phyloP scores from a whole-genome alignment of 2,113 vertebrate species.

The Vombatus ursinus region DNA sequence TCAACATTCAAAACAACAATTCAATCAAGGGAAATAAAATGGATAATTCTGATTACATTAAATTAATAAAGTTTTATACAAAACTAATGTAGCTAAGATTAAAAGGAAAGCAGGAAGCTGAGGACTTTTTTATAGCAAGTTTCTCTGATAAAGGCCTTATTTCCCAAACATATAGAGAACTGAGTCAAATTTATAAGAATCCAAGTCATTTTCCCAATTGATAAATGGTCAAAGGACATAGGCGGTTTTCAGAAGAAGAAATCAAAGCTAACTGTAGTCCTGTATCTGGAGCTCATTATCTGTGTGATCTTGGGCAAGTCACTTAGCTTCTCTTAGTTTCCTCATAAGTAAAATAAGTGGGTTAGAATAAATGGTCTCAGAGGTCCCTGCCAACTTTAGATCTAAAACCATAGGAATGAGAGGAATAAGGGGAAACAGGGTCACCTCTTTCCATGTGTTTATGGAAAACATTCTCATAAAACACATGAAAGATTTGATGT shows the following conservation, averaged over 20 bases:
- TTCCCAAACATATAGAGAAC: neutral
- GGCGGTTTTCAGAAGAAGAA: neutral
- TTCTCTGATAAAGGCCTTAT: neutral
- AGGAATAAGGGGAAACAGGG: slow-evolving; percentile 67
- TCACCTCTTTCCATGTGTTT: slow-evolving; percentile 39
- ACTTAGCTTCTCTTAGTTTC: neutral
- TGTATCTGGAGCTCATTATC: neutral
- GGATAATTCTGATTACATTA: neutral
- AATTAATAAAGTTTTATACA: neutral
- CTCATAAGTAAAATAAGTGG: neutral
- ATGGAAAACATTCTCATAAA: slow-evolving; percentile 71
- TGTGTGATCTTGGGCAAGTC: neutral
- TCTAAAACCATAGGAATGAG: neutral
- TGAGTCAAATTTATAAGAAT: neutral
- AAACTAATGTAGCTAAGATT: neutral
- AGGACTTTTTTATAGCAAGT: neutral
- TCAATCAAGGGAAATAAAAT: neutral
- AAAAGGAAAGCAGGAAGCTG: neutral
- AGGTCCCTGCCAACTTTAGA: neutral
- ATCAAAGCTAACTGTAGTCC: neutral
- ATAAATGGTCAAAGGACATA: neutral
- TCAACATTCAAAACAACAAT: neutral
- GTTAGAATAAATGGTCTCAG: neutral
- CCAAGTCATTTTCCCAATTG: neutral
- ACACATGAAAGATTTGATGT: slow-evolving; percentile 60